phyloP scores from a whole-genome alignment of 2,113 vertebrate genomes.

The Anthoscopus minutus region DNA sequence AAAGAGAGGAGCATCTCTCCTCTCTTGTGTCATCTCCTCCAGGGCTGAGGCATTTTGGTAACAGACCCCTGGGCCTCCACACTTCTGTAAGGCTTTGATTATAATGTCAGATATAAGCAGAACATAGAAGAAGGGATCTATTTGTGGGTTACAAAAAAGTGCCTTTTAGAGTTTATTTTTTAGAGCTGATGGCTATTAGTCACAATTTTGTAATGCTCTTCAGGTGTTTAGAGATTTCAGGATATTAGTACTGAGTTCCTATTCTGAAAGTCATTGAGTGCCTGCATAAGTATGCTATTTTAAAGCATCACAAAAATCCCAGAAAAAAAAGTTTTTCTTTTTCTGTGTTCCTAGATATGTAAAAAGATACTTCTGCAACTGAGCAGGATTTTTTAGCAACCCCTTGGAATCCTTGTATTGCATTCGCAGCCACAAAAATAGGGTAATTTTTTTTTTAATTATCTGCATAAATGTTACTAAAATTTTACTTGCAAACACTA shows the following conservation, averaged over 20 bases:
- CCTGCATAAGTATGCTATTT: not conserved
- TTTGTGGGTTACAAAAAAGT: not conserved
- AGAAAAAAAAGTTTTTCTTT: not conserved
- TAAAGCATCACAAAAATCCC: not conserved
- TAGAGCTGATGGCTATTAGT: not conserved
- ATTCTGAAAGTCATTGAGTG: not conserved
- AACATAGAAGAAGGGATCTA: not conserved
- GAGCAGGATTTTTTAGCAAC: not conserved
- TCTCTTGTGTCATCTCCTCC: no score
- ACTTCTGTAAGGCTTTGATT: not conserved
- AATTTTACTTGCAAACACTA: not conserved
- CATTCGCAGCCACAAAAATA: not conserved
- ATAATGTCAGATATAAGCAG: not conserved
- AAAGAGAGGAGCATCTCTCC: no score
- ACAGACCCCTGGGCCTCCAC: no score
- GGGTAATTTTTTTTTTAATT: not conserved
- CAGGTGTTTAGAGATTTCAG: not conserved
- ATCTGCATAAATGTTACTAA: not conserved
- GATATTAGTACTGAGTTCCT: not conserved
- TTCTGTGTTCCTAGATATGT: not conserved
- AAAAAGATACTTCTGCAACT: not conserved
- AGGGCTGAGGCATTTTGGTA: no score
- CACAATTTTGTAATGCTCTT: not conserved
- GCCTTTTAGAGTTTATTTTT: not conserved
- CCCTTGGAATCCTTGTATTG: not conserved